These are phyloP conservation scores for Drosophila azteca DNA, from an alignment of 1,140 invertebrate genomes.

Conservation along the genomic window DNA sequence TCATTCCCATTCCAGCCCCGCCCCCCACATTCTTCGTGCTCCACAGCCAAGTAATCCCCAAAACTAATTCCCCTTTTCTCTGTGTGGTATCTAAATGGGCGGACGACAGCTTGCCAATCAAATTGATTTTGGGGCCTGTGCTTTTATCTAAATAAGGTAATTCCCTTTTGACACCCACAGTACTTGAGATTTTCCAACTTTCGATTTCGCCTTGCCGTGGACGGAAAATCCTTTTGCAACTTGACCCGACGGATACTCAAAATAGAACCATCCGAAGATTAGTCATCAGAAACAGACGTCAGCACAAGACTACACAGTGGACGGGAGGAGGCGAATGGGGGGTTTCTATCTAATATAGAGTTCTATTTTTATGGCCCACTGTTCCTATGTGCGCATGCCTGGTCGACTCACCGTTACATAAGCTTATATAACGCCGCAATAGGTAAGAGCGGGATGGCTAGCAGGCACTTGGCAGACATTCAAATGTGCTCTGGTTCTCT, in stretches of 20 bases:
- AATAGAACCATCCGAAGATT: slow-evolving; percentile 59
- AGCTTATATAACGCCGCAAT: slow-evolving; percentile 66
- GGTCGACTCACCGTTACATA: slow-evolving; percentile 66
- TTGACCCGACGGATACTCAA: slow-evolving; percentile 42
- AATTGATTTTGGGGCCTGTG: slow-evolving; percentile 52
- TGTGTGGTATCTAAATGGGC: slow-evolving; percentile 59
- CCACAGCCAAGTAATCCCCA: slow-evolving; percentile 35
- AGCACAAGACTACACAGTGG: slow-evolving; percentile 11
- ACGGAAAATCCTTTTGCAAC: slow-evolving; percentile 57
- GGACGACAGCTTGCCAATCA: slow-evolving; percentile 74
- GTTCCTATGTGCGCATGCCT: slow-evolving; percentile 69
- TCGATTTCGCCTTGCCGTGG: slow-evolving; percentile 4
- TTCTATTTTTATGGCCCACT: slow-evolving; percentile 67
- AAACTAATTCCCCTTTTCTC: slow-evolving; percentile 51
- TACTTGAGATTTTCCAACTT: slow-evolving; percentile 5
- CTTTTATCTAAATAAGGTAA: slow-evolving; percentile 32
- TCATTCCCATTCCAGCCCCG: background rate
- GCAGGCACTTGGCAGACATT: slow-evolving; percentile 25
- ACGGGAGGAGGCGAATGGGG: background rate
- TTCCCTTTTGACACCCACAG: slow-evolving; percentile 14
- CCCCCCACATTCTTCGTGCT: background rate
- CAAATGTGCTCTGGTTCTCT: slow-evolving; percentile 15
- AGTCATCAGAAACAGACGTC: slow-evolving; percentile 42
- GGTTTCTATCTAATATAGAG: slow-evolving; percentile 17
- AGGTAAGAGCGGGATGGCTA: slow-evolving; percentile 43